Conservation (phyloP, 1,140 invertebrate genomes). For the Scaptomyza montana region DNA sequence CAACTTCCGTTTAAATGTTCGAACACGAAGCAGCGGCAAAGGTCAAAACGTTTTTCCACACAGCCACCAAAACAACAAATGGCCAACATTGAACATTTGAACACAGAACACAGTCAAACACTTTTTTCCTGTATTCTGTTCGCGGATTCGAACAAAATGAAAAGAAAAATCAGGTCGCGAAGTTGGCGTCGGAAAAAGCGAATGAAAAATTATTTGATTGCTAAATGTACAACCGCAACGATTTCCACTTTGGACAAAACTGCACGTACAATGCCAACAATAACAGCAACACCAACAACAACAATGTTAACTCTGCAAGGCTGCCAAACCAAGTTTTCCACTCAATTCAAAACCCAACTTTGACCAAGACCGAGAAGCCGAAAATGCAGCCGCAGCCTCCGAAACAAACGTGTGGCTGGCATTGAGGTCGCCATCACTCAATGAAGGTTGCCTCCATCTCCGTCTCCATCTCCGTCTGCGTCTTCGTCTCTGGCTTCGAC, state of each 20-base stretch:
- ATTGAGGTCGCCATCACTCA: constrained; percentile 78
- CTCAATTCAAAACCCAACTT: constrained; percentile 47
- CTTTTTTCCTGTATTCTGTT: constrained; percentile 50
- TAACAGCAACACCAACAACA: constrained; percentile 28
- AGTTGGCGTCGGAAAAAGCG: constrained; percentile 67
- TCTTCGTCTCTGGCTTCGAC: constrained; percentile 6
- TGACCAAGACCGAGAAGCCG: constrained; percentile 80
- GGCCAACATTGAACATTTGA: constrained; percentile 23
- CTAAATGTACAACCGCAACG: constrained; percentile 78
- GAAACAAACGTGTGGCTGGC: constrained; percentile 76
- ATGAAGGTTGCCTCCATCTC: constrained; percentile 64
- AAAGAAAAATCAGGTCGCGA: constrained; percentile 77
- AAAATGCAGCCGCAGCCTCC: constrained; percentile 56
- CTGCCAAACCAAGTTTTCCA: constrained; percentile 42
- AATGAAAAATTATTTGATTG: constrained; percentile 80
- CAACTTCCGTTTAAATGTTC: constrained; percentile 82
- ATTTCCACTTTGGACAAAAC: constrained; percentile 63
- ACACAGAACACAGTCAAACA: constrained; percentile 37
- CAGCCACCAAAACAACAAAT: constrained; percentile 24
- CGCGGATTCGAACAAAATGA: constrained; percentile 52
- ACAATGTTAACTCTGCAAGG: constrained; percentile 31
- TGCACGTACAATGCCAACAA: constrained; percentile 61
- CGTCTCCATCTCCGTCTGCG: constrained; percentile 10
- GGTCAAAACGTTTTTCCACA: constrained; percentile 74
- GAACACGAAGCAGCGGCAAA: constrained; percentile 73